Conservation (phyloP, 2,797 vertebrate species). For the Anabacerthia variegaticeps region DNA sequence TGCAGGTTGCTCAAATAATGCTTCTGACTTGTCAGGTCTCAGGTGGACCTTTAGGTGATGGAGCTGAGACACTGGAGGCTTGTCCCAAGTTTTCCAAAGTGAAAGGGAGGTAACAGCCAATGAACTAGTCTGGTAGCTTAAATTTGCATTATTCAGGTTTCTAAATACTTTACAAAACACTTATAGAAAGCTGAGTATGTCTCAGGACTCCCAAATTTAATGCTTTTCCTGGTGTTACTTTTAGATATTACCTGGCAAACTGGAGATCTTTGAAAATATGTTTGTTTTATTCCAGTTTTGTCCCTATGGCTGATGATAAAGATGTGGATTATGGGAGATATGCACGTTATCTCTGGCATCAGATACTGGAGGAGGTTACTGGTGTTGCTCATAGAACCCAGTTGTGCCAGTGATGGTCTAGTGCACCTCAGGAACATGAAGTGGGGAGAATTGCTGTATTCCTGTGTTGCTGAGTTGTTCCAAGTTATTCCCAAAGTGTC, state of each 20-base stretch:
- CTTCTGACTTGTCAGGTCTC: neutral
- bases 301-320: neutral
- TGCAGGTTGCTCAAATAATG: neutral
- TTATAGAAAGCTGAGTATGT: neutral
- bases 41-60: neutral
- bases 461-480: neutral
- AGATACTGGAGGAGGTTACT: neutral
- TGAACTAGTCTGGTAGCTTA: neutral
- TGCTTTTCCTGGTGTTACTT: neutral
- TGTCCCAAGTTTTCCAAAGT: neutral
- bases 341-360: neutral
- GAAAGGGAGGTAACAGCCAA: neutral
- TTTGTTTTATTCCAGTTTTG: neutral
- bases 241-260: neutral
- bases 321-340: neutral
- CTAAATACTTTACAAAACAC: neutral
- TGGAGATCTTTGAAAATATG: neutral
- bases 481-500: neutral
- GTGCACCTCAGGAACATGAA: neutral
- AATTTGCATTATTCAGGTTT: neutral
- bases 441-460: neutral
- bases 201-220: neutral
- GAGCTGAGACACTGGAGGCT: neutral
- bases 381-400: neutral
- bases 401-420: fast-evolving